Evolutionary conservation across 2,113 vertebrate genomes (phyloP), one percentile per base, ranked within the genome.

Genomic region (Apteryx owenii): DNA sequence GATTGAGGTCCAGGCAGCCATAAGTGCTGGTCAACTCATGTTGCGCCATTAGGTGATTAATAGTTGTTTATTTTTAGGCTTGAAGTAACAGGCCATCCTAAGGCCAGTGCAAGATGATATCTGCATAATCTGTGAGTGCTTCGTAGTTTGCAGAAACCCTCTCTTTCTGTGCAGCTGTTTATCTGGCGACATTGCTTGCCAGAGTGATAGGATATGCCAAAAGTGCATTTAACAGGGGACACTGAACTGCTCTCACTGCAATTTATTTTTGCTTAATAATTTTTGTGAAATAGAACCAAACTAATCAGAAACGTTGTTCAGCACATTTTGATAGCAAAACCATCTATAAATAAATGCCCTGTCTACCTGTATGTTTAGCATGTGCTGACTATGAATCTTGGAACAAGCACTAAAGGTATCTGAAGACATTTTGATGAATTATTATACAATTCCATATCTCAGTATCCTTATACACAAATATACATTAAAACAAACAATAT

Each of bases 61-160:
- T 92, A 96, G 95, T 82, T 98, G 98, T 98, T 99, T 99, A 99
- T 98, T 98, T 98, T 98, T 98, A 98, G 97, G 97, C 95, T 98
- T 97, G 94, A 98, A 98, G 97, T 96, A 97, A 98, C 93, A 97
- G 97, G 97, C 96, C 96, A 96, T 97, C 77, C 89, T 94, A 97
- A 98, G 97, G 98, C 97, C 97, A 98, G 88, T 71, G 97, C 95
- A 97, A 98, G 97, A 97, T 96, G 98, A 98, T 98, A 98, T 95
- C 88, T 97, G 97, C 98, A 97, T 98, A 96, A 98, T 96, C 97
- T 93, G 89, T 90, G 97, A 98, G 96, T 92, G 95, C 92, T 95
- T 97, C 93, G 60, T 38, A 61, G 96, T 97, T 98, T 98, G 98
- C 97, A 98, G 90, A 96, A 96, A 87, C 56, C 70, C 42, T 75